Evolutionary conservation across 2,888 invertebrate species (phyloP), one percentile per base, ranked within the genome.

Genomic region (Himalopsyche anomala): DNA sequence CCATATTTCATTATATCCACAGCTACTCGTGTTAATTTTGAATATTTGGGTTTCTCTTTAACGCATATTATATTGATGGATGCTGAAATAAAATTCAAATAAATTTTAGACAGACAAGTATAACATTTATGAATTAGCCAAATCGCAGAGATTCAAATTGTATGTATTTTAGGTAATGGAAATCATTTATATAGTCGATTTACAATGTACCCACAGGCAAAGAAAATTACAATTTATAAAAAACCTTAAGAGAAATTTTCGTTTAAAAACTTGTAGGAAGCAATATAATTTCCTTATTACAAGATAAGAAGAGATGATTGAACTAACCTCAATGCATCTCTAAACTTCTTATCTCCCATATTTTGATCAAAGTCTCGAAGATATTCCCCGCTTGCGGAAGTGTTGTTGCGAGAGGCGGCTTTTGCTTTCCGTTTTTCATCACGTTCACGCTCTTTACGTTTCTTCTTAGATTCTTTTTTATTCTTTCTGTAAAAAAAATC

Each of bases 391-490:
- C 91, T 92, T 89, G 93, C 93, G 86, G 93, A 92, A 89, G 93
- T 93, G 86, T 93, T 91, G 85, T 92, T 91, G 55, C 92, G 91
- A 87, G 94, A 94, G 80, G 94, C 92, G 89, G 94, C 91, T 89
- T 95, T 95, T 51, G 95, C 94, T 90, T 95, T 95, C 90, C 95
- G 92, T 90, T 95, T 95, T 90, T 96, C 95, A 89, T 96, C 96
- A 85, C 94, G 93, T 86, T 95, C 95, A 88, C 94, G 94, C 89
- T 95, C 95, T 89, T 96, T 96, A 87, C 95, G 94, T 91, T 96
- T 95, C 90, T 96, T 94, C 90, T 96, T 95, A 84, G 95, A 95
- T 91, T 95, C 95, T 91, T 96, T 96, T 91, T 96, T 96, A 91
- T 94, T 95, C 91, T 95, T 95, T 90, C 93, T 93, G 80, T 79